Percentiles rank a stretch among this genome's conserved stretches.
phyloP scores from a whole-genome alignment of 1,140 invertebrate species.

The Orussus abietinus region DNA sequence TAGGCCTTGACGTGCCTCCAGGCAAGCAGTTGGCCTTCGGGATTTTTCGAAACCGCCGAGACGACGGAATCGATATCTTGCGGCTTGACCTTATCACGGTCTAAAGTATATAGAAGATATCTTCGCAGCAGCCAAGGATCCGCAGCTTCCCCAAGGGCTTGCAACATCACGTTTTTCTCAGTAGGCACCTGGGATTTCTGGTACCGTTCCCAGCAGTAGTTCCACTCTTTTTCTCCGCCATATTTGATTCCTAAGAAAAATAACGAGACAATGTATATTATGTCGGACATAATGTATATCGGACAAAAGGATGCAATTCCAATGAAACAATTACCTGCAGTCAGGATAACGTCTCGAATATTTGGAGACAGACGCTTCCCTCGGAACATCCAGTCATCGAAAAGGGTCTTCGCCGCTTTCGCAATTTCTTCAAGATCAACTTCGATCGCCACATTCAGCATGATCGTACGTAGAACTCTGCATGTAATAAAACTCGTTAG shows the following conservation, averaged over 20 bases:
- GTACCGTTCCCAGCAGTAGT: conserved; percentile 69
- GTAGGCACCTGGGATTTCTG: conserved; percentile 63
- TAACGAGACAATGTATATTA: conserved; percentile 5
- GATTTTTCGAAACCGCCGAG: conserved; percentile 65
- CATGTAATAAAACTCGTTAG: conserved; percentile 9
- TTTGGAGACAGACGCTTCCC: conserved; percentile 62
- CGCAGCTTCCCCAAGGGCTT: conserved; percentile 65
- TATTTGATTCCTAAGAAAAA: conserved; percentile 53
- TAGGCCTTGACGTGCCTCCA: conserved; percentile 75
- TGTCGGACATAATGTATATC: conserved; percentile 2
- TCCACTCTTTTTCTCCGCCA: conserved; percentile 70
- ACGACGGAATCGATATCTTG: conserved; percentile 70
- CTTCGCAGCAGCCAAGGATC: conserved; percentile 72
- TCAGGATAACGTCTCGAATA: conserved; percentile 71
- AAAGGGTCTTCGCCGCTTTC: conserved; percentile 59
- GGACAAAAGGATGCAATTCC: conserved; percentile 9
- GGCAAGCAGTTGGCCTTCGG: conserved; percentile 66
- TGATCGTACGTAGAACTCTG: conserved; percentile 58
- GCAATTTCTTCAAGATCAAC: conserved; percentile 62
- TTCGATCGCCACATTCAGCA: conserved; percentile 60
- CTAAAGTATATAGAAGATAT: conserved; percentile 63
- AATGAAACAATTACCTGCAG: conserved; percentile 54
- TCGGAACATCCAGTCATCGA: conserved; percentile 64
- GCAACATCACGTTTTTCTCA: conserved; percentile 65
- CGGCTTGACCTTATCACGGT: conserved; percentile 63